A percentile compares a stretch with the other conserved stretches of the same genome.
These are phyloP conservation scores for Drosophila funebris DNA, from an alignment of 1,140 invertebrate species.

Conservation along the genomic window DNA sequence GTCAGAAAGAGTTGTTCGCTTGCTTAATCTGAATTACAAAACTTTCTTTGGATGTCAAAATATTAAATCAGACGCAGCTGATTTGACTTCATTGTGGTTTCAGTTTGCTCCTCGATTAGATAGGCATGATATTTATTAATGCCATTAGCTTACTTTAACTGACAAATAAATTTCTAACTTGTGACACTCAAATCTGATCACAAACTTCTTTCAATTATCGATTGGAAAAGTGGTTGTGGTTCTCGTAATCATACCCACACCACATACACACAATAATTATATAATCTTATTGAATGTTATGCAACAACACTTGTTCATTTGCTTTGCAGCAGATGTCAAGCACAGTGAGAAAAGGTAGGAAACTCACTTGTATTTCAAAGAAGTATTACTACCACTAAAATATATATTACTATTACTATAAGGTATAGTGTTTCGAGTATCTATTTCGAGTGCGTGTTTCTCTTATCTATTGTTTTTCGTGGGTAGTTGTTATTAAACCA, in stretches of 20 bases:
- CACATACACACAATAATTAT: slow-evolving; percentile 12
- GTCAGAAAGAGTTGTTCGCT: slow-evolving; percentile 12
- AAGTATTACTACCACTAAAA: not conserved
- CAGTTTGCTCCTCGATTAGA: slow-evolving; percentile 57
- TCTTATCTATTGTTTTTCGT: not conserved
- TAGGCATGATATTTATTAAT: slow-evolving; percentile 76
- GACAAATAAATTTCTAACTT: slow-evolving; percentile 65
- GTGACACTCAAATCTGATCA: slow-evolving; percentile 22
- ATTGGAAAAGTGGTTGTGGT: not conserved
- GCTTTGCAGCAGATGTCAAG: not conserved
- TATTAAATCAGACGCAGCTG: too few relatives aligned
- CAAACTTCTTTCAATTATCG: slow-evolving; percentile 36
- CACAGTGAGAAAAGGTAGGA: not conserved
- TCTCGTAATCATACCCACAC: not conserved
- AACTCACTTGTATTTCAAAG: not conserved
- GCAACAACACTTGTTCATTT: slow-evolving; percentile 47
- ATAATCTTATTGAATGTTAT: slow-evolving; percentile 40
- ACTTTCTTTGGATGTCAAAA: not conserved
- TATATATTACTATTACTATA: not conserved
- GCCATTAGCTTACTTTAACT: slow-evolving; percentile 41
- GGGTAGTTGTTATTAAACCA: not conserved
- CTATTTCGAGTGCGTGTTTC: not conserved
- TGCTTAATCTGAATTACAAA: not conserved
- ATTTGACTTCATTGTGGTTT: not conserved
- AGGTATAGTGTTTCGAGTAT: not conserved